Percentiles rank a stretch among this genome's conserved stretches.
Evolutionary conservation across 2,113 vertebrate genomes (phyloP).

Genomic region (Podilymbus podiceps): DNA sequence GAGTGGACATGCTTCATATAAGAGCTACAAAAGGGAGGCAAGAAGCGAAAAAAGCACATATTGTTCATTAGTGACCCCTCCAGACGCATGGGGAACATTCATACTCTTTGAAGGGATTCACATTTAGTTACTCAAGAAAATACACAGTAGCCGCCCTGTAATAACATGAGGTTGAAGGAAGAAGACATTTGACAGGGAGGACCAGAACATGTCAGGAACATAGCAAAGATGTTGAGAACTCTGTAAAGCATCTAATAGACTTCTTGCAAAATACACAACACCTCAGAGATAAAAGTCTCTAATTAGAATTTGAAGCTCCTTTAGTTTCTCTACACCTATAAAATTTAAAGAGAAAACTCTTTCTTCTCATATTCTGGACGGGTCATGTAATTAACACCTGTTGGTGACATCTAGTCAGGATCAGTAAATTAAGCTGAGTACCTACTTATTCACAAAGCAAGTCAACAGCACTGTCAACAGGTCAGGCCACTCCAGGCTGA

Average conservation of each 20-base stretch:
- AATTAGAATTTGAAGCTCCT: background rate
- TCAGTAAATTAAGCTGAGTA: background rate
- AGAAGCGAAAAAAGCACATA: background rate
- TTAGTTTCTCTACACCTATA: background rate
- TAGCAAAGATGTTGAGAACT: background rate
- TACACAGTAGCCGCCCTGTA: background rate
- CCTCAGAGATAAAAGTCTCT: background rate
- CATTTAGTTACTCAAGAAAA: background rate
- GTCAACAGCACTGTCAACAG: background rate
- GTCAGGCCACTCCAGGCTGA: background rate
- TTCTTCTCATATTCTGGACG: background rate
- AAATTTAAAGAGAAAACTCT: background rate
- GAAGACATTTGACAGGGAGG: background rate
- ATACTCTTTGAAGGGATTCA: background rate
- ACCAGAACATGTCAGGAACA: background rate
- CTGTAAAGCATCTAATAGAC: background rate
- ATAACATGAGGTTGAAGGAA: background rate
- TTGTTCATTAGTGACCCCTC: background rate
- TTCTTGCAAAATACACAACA: background rate
- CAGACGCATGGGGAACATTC: background rate
- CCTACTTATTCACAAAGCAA: background rate
- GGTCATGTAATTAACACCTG: background rate
- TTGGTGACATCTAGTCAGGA: background rate
- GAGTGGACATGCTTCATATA: background rate
- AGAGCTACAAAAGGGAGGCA: background rate